A percentile compares a stretch with the other conserved stretches of the same genome.
phyloP scores from a whole-genome alignment of 2,888 invertebrate genomes.

The Nemotelus pantherinus region DNA sequence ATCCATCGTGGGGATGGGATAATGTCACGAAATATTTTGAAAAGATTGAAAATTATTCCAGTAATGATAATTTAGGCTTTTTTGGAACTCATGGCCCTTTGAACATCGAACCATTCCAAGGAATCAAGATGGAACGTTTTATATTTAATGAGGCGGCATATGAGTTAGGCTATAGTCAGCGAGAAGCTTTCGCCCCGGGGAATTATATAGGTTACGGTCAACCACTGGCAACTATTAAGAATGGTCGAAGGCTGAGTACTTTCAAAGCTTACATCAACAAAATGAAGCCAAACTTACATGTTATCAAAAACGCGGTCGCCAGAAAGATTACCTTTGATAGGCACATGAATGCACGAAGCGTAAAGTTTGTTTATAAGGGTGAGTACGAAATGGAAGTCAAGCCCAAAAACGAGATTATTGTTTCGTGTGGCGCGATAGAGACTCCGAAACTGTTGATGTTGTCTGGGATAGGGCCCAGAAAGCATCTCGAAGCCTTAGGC shows the following conservation, averaged over 20 bases:
- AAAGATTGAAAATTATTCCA: conserved; percentile 80
- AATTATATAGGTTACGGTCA: conserved; percentile 77
- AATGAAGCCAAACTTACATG: conserved; percentile 64
- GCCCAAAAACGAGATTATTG: conserved; percentile 32
- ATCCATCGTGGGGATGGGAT: conserved; percentile 77
- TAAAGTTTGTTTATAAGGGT: conserved; percentile 54
- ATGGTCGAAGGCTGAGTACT: conserved; percentile 79
- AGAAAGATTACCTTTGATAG: conserved; percentile 66
- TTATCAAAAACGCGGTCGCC: conserved; percentile 67
- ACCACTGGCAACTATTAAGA: conserved; percentile 75
- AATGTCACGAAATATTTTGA: conserved; percentile 79
- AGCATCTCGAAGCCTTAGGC: conserved; percentile 74
- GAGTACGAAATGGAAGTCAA: not conserved
- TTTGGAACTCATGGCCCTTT: conserved; percentile 75
- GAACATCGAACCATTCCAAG: conserved; percentile 74
- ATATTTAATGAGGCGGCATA: conserved; percentile 74
- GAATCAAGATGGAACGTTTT: conserved; percentile 66
- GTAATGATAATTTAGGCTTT: conserved; percentile 66
- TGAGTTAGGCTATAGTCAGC: conserved; percentile 70
- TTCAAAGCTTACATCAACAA: conserved; percentile 77
- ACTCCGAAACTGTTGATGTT: conserved; percentile 88
- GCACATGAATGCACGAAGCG: conserved; percentile 62
- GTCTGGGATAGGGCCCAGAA: conserved; percentile 78
- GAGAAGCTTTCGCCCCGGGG: conserved; percentile 76
- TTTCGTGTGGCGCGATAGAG: conserved; percentile 56